Evolutionary conservation across 2,797 vertebrate species (phyloP).

Genomic region (Smutsia gigantea): DNA sequence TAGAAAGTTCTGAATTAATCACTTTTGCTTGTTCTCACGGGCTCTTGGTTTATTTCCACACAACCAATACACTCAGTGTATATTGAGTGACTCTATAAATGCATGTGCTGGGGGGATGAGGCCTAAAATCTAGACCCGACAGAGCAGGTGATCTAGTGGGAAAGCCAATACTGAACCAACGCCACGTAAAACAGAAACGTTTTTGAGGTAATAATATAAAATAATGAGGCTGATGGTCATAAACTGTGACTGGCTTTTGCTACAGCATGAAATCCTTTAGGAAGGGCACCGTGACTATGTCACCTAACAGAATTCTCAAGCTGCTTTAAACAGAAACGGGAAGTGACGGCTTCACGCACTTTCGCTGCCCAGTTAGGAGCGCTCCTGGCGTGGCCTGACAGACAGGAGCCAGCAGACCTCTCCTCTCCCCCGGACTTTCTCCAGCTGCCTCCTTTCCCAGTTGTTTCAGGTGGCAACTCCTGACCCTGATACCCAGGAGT

Average conservation of each 20-base stretch:
- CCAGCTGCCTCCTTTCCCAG: not conserved
- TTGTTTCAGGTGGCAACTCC: not conserved
- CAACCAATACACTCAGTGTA: not conserved
- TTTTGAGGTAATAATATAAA: not conserved
- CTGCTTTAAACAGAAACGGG: not conserved
- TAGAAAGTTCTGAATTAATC: not conserved
- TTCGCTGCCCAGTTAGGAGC: not conserved
- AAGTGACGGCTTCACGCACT: not conserved
- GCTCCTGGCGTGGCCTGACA: not conserved
- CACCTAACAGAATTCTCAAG: not conserved
- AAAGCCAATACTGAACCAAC: not conserved
- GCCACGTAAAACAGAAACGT: not conserved
- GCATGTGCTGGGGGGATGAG: not conserved
- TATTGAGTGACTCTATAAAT: not conserved
- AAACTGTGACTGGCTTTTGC: not conserved
- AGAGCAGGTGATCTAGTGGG: not conserved
- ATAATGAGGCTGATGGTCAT: not conserved
- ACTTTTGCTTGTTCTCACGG: not conserved
- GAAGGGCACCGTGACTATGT: not conserved
- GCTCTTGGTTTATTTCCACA: not conserved
- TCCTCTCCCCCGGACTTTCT: accelerated
- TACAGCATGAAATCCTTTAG: not conserved
- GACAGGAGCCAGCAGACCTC: not conserved
- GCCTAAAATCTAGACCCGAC: not conserved
- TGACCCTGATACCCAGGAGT: not conserved